phyloP scores from a whole-genome alignment of 2,113 vertebrate species.

The Hipposideros armiger region DNA sequence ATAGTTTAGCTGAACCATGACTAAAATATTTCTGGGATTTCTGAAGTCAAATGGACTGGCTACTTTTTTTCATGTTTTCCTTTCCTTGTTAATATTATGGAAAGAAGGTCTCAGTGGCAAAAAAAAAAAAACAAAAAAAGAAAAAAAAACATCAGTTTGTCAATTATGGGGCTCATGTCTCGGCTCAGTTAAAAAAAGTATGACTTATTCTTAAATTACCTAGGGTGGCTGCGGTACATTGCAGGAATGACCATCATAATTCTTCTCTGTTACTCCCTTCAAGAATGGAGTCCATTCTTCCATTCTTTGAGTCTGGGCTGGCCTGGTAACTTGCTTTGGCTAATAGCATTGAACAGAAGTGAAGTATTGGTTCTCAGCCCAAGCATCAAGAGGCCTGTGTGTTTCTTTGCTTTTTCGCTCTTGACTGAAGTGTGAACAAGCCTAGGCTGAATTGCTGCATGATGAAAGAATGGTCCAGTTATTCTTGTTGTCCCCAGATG shows the following conservation, averaged over 20 bases:
- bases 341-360: neutral
- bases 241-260: fast-evolving
- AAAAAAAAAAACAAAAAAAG: too few species aligned
- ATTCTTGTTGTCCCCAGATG: neutral
- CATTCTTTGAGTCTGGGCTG: neutral
- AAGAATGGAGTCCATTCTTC: neutral
- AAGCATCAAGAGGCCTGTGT: neutral
- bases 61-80: neutral
- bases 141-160: neutral
- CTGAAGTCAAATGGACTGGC: neutral
- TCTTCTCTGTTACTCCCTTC: neutral
- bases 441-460: neutral
- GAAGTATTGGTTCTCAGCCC: neutral
- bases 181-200: neutral
- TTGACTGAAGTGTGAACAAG: neutral
- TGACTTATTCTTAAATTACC: neutral
- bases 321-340: neutral
- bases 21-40: constrained; percentile 42
- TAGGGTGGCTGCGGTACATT: neutral
- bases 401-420: neutral
- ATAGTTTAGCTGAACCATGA: neutral
- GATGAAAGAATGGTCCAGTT: neutral
- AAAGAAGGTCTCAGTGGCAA: neutral
- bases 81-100: neutral
- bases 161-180: neutral